Percentiles rank a stretch among this genome's conserved stretches.
These are phyloP conservation scores for Eurypyga helias DNA, from an alignment of 2,113 vertebrate species.

Conservation along the genomic window DNA sequence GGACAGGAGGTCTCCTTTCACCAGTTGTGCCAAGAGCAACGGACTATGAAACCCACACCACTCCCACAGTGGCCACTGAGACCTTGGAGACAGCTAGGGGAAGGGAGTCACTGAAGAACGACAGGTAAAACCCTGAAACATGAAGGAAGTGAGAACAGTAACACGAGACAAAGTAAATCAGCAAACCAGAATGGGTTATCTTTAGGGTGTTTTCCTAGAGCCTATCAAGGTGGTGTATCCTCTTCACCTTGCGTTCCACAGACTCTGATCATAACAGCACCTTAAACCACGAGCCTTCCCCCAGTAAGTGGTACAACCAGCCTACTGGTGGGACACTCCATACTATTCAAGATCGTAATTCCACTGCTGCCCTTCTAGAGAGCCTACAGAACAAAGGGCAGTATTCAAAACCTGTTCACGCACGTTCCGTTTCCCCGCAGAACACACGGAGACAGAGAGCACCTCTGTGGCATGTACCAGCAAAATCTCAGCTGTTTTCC, in stretches of 20 bases:
- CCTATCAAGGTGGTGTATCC: neutral
- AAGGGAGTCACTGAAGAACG: neutral
- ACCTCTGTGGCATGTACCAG: neutral
- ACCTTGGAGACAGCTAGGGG: neutral
- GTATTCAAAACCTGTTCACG: neutral
- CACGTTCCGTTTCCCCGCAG: neutral
- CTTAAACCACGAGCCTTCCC: neutral
- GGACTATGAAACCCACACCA: rapidly evolving
- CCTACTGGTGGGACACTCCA: neutral
- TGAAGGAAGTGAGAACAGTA: neutral
- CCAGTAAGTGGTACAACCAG: neutral
- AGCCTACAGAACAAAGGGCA: neutral
- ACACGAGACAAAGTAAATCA: neutral
- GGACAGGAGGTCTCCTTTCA: neutral
- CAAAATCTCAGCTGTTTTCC: neutral
- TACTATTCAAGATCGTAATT: neutral
- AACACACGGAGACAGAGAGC: neutral
- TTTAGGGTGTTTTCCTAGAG: neutral
- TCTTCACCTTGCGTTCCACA: neutral
- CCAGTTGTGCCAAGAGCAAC: neutral
- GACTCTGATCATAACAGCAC: neutral
- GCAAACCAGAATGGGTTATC: neutral
- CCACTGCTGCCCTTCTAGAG: neutral
- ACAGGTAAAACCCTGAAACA: neutral
- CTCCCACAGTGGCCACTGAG: neutral